Evolutionary conservation across 2,797 vertebrate genomes (phyloP).

Genomic region (Poeciliopsis infans): DNA sequence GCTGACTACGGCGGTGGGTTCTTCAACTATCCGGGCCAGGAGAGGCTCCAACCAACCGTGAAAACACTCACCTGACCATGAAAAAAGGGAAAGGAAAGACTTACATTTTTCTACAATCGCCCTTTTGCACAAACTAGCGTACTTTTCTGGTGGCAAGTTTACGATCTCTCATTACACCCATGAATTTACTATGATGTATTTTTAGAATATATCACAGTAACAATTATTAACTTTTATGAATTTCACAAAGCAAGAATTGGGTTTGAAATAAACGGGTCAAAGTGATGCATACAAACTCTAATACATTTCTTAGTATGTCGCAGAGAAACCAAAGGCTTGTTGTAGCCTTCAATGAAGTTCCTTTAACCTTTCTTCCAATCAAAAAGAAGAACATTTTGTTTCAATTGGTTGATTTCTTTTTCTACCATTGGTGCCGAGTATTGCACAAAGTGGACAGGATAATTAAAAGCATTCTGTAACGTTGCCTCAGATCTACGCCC

Average conservation of each 20-base stretch:
- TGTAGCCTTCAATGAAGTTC: background rate
- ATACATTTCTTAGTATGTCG: background rate
- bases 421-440: background rate
- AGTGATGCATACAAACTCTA: background rate
- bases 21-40: constrained; percentile 89
- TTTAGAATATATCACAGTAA: background rate
- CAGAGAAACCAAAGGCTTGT: background rate
- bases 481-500: background rate
- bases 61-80: constrained; percentile 91
- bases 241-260: background rate
- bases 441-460: background rate
- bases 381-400: background rate
- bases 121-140: background rate
- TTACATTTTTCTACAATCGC: background rate
- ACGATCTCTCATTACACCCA: background rate
- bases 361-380: background rate
- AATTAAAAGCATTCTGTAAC: background rate
- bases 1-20: constrained; percentile 90
- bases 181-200: background rate
- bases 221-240: background rate
- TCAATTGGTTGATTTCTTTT: background rate
- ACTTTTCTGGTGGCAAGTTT: background rate
- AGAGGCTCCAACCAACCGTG: constrained; percentile 95
- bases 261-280: background rate
- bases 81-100: background rate